phyloP scores from a whole-genome alignment of 2,113 vertebrate genomes.

The Paedocypris sp. region DNA sequence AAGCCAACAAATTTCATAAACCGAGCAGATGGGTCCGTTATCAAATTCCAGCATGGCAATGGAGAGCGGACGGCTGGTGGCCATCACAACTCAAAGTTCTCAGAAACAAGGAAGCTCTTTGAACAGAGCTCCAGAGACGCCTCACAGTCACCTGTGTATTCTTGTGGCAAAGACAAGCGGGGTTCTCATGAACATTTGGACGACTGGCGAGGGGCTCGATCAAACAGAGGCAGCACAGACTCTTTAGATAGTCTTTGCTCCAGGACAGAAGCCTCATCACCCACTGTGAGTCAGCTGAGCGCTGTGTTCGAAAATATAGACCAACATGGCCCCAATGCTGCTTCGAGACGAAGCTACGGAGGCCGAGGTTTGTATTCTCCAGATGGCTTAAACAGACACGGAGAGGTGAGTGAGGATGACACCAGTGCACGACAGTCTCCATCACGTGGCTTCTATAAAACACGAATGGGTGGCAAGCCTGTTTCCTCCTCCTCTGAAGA shows the following conservation, averaged over 20 bases:
- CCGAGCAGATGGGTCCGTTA: conserved; percentile 72
- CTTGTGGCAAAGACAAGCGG: conserved; percentile 73
- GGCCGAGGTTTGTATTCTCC: conserved; percentile 62
- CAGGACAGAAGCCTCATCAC: conserved; percentile 83
- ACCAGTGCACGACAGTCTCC: conserved; percentile 57
- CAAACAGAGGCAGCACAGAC: conserved; percentile 85
- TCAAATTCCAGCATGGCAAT: conserved; percentile 74
- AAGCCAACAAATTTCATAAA: conserved; percentile 85
- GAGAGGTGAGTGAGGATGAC: conserved; percentile 62
- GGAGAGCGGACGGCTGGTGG: conserved; percentile 73
- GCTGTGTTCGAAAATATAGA: conserved; percentile 88
- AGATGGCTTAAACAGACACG: conserved; percentile 49
- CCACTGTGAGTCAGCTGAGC: conserved; percentile 91
- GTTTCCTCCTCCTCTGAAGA: conserved; percentile 60
- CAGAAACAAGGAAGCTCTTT: conserved; percentile 87
- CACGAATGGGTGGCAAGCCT: conserved; percentile 48
- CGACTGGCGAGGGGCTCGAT: conserved; percentile 76
- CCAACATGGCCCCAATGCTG: conserved; percentile 25
- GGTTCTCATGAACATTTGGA: conserved; percentile 73
- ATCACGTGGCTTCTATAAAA: conserved; percentile 40
- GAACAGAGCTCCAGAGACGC: conserved; percentile 75
- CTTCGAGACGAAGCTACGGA: conserved; percentile 56
- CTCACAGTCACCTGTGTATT: conserved; percentile 73
- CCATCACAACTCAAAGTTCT: conserved; percentile 74
- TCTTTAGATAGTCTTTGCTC: conserved; percentile 93